Evolutionary conservation across 2,113 vertebrate genomes (phyloP).

Genomic region (Peromyscus polionotus): DNA sequence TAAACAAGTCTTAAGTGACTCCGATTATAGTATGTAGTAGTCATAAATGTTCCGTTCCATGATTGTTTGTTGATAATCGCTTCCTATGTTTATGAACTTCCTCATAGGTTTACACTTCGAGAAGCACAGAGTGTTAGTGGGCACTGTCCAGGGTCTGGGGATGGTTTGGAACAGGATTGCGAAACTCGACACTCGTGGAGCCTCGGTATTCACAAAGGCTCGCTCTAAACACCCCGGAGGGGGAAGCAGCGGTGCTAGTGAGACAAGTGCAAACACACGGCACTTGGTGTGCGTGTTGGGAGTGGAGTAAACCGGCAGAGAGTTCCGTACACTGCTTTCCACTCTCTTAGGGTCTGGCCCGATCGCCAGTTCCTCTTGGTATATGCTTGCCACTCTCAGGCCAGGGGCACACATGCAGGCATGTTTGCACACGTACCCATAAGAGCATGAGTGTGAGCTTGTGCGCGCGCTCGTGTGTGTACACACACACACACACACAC

Average conservation of each 20-base stretch:
- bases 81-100: not conserved
- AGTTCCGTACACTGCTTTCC: not conserved
- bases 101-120: not conserved
- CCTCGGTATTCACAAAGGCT: not conserved
- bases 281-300: accelerated
- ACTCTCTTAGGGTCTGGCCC: not conserved
- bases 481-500: not conserved
- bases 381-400: not conserved
- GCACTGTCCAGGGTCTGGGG: not conserved
- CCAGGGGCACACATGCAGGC: not conserved
- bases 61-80: not conserved
- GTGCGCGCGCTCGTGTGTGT: not conserved
- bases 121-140: not conserved
- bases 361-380: not conserved
- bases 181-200: not conserved
- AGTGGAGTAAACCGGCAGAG: too few relatives aligned
- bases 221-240: not conserved
- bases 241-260: not conserved
- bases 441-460: not conserved
- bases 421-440: too few relatives aligned
- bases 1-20: not conserved
- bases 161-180: not conserved
- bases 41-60: not conserved
- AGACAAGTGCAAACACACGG: not conserved
- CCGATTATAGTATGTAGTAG: not conserved